Base-by-base conservation (phyloP, 2,888 invertebrate species). In the Lapara coniferarum region DNA sequence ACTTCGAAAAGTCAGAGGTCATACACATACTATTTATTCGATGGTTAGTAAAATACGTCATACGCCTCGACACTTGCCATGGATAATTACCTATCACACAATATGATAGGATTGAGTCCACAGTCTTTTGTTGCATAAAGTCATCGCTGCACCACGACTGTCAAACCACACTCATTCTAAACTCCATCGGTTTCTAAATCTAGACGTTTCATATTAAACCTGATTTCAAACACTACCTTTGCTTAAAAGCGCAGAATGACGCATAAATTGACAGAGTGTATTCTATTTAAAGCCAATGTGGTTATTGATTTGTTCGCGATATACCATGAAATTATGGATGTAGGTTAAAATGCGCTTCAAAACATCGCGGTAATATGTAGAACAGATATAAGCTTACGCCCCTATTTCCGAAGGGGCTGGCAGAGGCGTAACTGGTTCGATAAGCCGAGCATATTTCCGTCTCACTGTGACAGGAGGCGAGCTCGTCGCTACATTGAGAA, bases 271-370 rank as follows among this genome's bases (percentile, higher is more conserved):
- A 16, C 16, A 63, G 19, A 19, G 44, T 59, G 19, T 46, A 63
- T 63, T 59, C 59, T 59, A 63, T 63, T 25, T 19, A 49, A 63
- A 63, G 63, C 49, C 49, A 63, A 63, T 63, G 63, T 37, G 25
- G 57, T 19, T 63, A 63, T 63, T 63, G 63, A 63, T 63, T 63
- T 63, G 46, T 59, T 56, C 56, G 49, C 46, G 46, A 63, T 49
- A 63, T 63, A 19, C 46, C 49, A 63, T 63, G 49, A 49, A 49
- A 49, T 13, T 5, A 12, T 63, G 63, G 49, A 63, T 63, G 63
- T 63, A 49, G 46, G 63, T 46, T 63, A 49, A 63, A 63, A 63
- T 25, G 49, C 49, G 19, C 46, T 49, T 19, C 19, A 49, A 25
- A 25, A 12, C 63, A 44, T 12, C 5, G 10, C 16, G 13, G 37